Evolutionary conservation across 2,113 vertebrate species (phyloP).

Genomic region (Percina caprodes): DNA sequence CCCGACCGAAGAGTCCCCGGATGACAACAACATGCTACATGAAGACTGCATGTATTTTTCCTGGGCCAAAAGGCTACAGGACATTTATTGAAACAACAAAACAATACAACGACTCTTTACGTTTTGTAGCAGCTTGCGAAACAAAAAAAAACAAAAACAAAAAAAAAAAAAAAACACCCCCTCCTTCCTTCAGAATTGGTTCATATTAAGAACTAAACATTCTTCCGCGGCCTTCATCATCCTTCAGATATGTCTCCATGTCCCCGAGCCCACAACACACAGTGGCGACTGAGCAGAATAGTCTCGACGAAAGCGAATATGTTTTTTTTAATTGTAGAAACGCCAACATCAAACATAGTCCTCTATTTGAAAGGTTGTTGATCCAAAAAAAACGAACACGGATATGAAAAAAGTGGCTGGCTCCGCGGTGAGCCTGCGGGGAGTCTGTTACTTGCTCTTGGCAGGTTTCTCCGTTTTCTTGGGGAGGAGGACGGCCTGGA

Average conservation of each 20-base stretch:
- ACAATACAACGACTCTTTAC: slow-evolving; percentile 48
- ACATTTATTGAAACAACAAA: slow-evolving; percentile 71
- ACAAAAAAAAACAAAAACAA: too few relatives aligned
- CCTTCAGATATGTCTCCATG: slow-evolving; percentile 58
- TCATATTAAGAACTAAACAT: slow-evolving; percentile 7
- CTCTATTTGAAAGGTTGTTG: background rate
- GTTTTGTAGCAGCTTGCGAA: slow-evolving; percentile 63
- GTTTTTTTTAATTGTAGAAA: slow-evolving; percentile 25
- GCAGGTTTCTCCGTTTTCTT: slow-evolving; percentile 90
- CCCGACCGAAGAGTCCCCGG: slow-evolving; percentile 7
- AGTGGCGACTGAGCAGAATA: slow-evolving; percentile 30
- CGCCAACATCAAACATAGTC: slow-evolving; percentile 36
- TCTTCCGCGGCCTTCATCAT: slow-evolving; percentile 9
- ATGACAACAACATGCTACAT: slow-evolving; percentile 43
- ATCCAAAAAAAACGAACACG: slow-evolving; percentile 54
- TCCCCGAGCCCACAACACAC: slow-evolving; percentile 39
- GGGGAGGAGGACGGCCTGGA: slow-evolving; percentile 91
- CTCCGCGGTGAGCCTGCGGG: slow-evolving; percentile 19
- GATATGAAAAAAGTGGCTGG: slow-evolving; percentile 38
- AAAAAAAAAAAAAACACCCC: background rate
- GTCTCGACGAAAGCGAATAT: slow-evolving; percentile 29
- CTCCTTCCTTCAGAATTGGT: slow-evolving; percentile 31
- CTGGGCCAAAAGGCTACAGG: slow-evolving; percentile 31
- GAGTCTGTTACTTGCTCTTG: slow-evolving; percentile 81
- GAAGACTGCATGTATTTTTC: background rate